Percentiles rank a stretch among this genome's conserved stretches.
Conservation (phyloP, 1,140 invertebrate genomes). For the Hyles euphorbiae region DNA sequence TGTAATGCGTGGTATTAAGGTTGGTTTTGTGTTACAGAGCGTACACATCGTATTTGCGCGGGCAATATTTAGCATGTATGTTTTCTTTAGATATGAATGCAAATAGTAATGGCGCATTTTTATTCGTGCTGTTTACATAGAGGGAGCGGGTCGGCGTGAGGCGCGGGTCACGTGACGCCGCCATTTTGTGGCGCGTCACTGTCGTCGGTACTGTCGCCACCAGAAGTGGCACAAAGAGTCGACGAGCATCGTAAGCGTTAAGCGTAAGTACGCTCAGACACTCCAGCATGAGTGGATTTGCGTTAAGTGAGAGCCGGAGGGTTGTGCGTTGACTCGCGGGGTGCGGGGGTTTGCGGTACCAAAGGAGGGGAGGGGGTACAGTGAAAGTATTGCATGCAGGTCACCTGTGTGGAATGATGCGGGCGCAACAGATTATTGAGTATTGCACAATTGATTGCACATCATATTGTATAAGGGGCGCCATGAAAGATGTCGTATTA, state of each 20-base stretch:
- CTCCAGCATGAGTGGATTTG: conserved; percentile 20
- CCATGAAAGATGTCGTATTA: too few relatives aligned
- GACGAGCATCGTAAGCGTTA: conserved; percentile 23
- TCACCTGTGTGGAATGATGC: neutral
- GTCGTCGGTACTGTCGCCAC: conserved; percentile 61
- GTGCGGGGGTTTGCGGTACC: neutral
- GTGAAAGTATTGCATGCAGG: neutral
- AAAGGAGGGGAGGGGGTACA: neutral
- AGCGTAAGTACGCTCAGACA: neutral
- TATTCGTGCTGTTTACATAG: conserved; percentile 73
- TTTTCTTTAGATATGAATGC: conserved; percentile 75
- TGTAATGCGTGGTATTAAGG: conserved; percentile 15
- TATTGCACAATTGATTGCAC: too few relatives aligned
- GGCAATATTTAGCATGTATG: conserved; percentile 72
- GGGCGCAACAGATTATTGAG: too few relatives aligned
- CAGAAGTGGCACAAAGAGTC: conserved; percentile 20
- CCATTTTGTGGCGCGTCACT: conserved; percentile 58
- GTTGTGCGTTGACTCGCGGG: conserved; percentile 3
- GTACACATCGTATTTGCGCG: conserved; percentile 30
- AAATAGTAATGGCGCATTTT: conserved; percentile 75
- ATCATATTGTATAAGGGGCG: too few relatives aligned
- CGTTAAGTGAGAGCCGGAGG: conserved; percentile 35
- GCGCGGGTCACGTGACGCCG: conserved; percentile 36
- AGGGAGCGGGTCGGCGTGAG: conserved; percentile 40
- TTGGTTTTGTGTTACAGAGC: conserved; percentile 14